phyloP scores from a whole-genome alignment of 2,888 invertebrate genomes.

The Papilio protenor region DNA sequence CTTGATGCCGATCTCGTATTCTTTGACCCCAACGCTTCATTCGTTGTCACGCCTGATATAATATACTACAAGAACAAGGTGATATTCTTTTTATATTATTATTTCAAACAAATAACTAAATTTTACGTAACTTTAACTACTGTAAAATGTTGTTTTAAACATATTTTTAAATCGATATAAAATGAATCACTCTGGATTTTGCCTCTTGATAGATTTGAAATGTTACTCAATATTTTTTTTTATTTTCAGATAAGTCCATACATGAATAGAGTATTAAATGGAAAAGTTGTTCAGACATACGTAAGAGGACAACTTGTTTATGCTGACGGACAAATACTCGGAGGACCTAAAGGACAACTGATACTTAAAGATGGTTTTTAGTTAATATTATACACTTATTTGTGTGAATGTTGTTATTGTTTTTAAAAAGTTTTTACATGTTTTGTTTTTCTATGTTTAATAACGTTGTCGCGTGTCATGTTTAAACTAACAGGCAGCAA shows the following conservation, averaged over 20 bases:
- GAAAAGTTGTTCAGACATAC: constrained; percentile 86
- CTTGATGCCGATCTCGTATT: constrained; percentile 89
- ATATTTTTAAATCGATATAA: not conserved
- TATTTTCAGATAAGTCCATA: constrained; percentile 86
- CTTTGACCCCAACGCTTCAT: constrained; percentile 87
- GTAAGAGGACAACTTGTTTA: constrained; percentile 87
- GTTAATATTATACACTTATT: constrained; percentile 32
- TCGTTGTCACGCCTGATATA: constrained; percentile 81
- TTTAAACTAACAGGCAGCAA: constrained; percentile 28
- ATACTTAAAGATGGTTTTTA: constrained; percentile 58
- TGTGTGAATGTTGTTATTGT: constrained; percentile 42
- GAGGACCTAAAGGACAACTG: constrained; percentile 75
- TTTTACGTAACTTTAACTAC: not conserved
- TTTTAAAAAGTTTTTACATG: constrained; percentile 31
- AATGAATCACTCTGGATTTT: not conserved
- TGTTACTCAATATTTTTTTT: constrained; percentile 1
- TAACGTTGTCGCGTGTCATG: constrained; percentile 20
- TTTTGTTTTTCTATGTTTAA: constrained; percentile 31
- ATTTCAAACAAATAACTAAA: not conserved
- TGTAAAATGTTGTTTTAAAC: not conserved
- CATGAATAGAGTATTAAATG: constrained; percentile 84
- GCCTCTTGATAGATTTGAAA: not conserved
- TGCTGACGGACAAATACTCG: constrained; percentile 68
- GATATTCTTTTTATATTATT: constrained; percentile 35
- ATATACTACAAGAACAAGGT: constrained; percentile 89